Base-by-base conservation (phyloP, 2,797 vertebrate species). In the Gymnopithys bicolor region DNA sequence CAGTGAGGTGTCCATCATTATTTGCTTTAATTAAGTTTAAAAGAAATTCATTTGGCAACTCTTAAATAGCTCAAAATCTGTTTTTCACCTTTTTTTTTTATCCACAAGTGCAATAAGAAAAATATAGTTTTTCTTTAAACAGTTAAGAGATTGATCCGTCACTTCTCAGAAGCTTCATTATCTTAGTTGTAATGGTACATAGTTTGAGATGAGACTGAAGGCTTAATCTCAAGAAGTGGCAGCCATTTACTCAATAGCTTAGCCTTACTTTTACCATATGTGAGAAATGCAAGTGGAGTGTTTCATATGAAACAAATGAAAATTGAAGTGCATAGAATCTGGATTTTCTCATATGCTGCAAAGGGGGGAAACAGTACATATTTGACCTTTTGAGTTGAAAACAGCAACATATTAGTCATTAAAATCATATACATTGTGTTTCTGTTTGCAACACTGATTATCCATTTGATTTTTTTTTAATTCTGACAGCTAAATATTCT, bases 221-320 rank as follows among this genome's bases (percentile, higher is more conserved):
- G 23, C 41, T 91, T 37, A 82, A 62, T 46, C 41, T 93, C 30
- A 89, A 82, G 49, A 87, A 90, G 37, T 79, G 81, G 15, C 60
- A 79, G 37, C 71, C 68, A 70, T 55, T 74, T 84, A 56, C 55
- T 55, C 75, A 91, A 69, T 39, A 82, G 28, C 35, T 82, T 84
- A 76, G 33, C 43, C 32, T 82, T 83, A n/a, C 51, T 94, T 88
- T 88, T 77, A 58, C 45, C 21, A n/a, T 62, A n/a, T 66, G 43
- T 73, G 51, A 91, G 78, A 87, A 93, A 92, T 28, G 19, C 56
- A 80, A 92, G 77, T 52, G 52, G 52, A 70, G 83, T 74, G 77
- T 68, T 95, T 78, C 48, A 81, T 67, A 66, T 24, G 59, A 81
- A 90, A 84, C 43, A 86, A 41, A 80, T 88, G 66, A 86, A 92